A percentile compares a stretch with the other conserved stretches of the same genome.
phyloP scores from a whole-genome alignment of 64 coral and sea anemone species.

The Acropora tenuis region DNA sequence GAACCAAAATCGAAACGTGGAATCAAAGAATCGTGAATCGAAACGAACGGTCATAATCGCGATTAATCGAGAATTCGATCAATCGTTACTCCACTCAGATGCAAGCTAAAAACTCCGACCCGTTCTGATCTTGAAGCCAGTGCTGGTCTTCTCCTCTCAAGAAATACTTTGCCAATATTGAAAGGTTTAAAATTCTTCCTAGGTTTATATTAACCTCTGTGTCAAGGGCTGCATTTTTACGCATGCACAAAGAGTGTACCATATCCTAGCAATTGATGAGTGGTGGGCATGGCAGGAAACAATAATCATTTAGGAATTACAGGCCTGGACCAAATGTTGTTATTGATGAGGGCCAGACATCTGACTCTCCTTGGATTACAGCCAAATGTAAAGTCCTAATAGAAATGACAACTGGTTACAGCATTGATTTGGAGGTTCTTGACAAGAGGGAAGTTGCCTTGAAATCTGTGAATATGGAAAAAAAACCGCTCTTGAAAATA shows the following conservation, averaged over 20 bases:
- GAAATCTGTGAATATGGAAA: not conserved
- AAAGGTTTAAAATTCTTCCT: constrained; percentile 37
- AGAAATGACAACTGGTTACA: constrained; percentile 33
- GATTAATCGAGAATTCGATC: no score
- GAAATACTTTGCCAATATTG: constrained; percentile 42
- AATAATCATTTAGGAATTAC: constrained; percentile 27
- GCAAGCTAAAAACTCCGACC: no score
- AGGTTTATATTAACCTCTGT: constrained; percentile 49
- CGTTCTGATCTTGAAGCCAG: constrained; percentile 11
- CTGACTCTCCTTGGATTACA: constrained; percentile 65
- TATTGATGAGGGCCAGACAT: constrained; percentile 70
- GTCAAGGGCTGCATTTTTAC: constrained; percentile 51
- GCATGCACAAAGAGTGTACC: constrained; percentile 49
- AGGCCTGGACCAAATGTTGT: constrained; percentile 14
- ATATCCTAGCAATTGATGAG: constrained; percentile 56
- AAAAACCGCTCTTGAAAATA: not conserved
- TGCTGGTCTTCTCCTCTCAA: constrained; percentile 44
- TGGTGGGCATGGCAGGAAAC: constrained; percentile 65
- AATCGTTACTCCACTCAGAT: no score
- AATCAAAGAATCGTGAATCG: no score
- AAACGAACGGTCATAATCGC: no score
- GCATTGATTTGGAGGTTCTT: constrained; percentile 39
- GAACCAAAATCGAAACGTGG: no score
- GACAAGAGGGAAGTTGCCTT: not conserved
- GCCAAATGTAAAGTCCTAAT: constrained; percentile 23